These are phyloP conservation scores for Nicator chloris DNA, from an alignment of 2,113 vertebrate genomes.

Conservation along the genomic window DNA sequence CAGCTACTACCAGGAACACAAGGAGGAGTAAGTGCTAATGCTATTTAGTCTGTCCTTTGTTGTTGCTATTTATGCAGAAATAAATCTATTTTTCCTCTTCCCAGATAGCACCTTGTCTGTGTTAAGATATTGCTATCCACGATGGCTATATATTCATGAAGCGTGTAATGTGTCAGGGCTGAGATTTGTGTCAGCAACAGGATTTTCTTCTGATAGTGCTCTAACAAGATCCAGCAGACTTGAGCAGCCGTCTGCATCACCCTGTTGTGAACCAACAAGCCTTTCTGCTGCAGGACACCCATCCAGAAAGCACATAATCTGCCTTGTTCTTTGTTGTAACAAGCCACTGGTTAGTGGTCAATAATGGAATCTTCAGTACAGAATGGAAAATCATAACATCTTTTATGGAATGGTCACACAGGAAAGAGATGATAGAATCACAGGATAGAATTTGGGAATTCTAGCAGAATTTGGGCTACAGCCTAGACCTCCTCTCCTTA, in stretches of 20 bases:
- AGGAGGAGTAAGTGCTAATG: constrained; percentile 75
- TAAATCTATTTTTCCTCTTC: neutral
- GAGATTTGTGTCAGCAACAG: neutral
- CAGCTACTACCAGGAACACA: constrained; percentile 80
- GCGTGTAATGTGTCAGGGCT: neutral
- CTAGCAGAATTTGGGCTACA: neutral
- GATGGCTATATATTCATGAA: neutral
- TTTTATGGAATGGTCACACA: neutral
- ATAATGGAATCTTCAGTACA: neutral
- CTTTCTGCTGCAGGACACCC: neutral
- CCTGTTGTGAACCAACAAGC: neutral
- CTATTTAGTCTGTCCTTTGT: neutral
- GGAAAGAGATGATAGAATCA: neutral
- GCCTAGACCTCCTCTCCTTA: neutral
- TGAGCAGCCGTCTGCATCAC: neutral
- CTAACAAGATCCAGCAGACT: neutral
- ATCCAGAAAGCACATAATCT: neutral
- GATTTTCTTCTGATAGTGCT: neutral
- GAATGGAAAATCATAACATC: neutral
- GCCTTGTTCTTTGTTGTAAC: neutral
- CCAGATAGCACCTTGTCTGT: neutral
- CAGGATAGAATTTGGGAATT: too few species aligned
- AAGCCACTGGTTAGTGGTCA: neutral
- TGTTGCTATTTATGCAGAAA: neutral
- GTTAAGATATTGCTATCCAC: neutral